These are phyloP conservation scores for Arrhamphus sclerolepis DNA, from an alignment of 2,797 vertebrate genomes.

Conservation along the genomic window DNA sequence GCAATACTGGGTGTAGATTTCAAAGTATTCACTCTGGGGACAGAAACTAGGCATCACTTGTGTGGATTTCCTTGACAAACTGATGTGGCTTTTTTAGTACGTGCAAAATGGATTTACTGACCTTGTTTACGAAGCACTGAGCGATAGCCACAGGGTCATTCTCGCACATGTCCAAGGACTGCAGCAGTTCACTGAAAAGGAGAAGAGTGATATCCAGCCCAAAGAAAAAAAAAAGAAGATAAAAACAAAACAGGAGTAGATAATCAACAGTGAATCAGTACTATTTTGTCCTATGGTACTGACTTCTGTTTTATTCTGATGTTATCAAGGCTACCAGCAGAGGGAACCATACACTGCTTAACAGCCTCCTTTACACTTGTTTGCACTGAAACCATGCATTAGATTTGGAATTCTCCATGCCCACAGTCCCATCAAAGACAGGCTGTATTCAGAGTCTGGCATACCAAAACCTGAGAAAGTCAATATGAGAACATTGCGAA, in stretches of 20 bases:
- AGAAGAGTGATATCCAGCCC: background rate
- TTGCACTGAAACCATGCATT: background rate
- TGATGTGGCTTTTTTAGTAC: background rate
- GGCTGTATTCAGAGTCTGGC: constrained; percentile 14
- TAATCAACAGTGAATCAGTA: no score
- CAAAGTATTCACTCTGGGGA: constrained; percentile 92
- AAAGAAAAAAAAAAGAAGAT: background rate
- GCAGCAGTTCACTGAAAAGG: constrained; percentile 87
- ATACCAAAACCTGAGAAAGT: constrained; percentile 16
- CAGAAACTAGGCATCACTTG: constrained; percentile 27
- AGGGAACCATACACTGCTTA: constrained; percentile 46
- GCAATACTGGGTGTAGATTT: constrained; percentile 98
- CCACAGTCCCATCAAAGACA: constrained; percentile 3
- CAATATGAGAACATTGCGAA: constrained; percentile 6
- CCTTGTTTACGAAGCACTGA: constrained; percentile 93
- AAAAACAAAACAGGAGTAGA: background rate
- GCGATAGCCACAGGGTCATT: constrained; percentile 92
- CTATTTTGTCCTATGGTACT: no score
- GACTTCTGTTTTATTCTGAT: no score
- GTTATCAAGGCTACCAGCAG: constrained; percentile 42
- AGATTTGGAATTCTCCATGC: constrained; percentile 1
- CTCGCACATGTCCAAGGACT: constrained; percentile 91
- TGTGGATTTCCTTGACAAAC: background rate
- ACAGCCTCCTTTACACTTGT: background rate
- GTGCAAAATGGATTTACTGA: constrained; percentile 58